These are phyloP conservation scores for Chrysopilus asiliformis DNA, from an alignment of 2,888 invertebrate species.

Conservation along the genomic window DNA sequence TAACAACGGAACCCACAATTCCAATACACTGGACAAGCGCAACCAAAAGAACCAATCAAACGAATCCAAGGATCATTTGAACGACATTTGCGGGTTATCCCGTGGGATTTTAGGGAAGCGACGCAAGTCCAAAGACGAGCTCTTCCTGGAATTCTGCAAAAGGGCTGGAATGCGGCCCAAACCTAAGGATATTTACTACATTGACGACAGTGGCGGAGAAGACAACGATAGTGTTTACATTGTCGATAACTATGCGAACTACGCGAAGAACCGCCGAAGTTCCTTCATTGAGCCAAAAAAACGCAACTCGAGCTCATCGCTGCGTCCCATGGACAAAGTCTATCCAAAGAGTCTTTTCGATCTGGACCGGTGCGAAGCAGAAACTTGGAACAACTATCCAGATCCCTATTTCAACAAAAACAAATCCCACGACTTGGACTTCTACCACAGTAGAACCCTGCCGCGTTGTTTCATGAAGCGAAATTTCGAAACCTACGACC, in stretches of 20 bases:
- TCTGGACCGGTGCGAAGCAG: conserved; percentile 20
- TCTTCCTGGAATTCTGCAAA: conserved; percentile 34
- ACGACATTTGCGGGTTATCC: conserved; percentile 27
- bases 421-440: conserved; percentile 17
- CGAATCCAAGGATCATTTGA: conserved; percentile 12
- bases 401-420: conserved; percentile 14
- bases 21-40: conserved; percentile 8
- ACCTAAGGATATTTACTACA: conserved; percentile 34
- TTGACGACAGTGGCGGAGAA: conserved; percentile 19
- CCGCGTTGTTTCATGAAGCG: conserved; percentile 32
- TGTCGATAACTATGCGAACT: conserved; percentile 12
- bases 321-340: conserved; percentile 20
- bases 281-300: conserved; percentile 26
- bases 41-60: conserved; percentile 14
- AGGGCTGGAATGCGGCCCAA: conserved; percentile 29
- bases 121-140: conserved; percentile 33
- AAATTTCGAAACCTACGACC: conserved; percentile 20
- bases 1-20: background rate
- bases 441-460: conserved; percentile 30
- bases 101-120: conserved; percentile 20
- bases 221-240: conserved; percentile 16
- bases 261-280: conserved; percentile 21
- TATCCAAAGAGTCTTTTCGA: conserved; percentile 23
- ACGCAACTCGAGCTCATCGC: conserved; percentile 29
- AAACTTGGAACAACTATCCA: conserved; percentile 17